These are phyloP conservation scores for Hycleus cichorii DNA, from an alignment of 1,140 invertebrate species.

Conservation along the genomic window DNA sequence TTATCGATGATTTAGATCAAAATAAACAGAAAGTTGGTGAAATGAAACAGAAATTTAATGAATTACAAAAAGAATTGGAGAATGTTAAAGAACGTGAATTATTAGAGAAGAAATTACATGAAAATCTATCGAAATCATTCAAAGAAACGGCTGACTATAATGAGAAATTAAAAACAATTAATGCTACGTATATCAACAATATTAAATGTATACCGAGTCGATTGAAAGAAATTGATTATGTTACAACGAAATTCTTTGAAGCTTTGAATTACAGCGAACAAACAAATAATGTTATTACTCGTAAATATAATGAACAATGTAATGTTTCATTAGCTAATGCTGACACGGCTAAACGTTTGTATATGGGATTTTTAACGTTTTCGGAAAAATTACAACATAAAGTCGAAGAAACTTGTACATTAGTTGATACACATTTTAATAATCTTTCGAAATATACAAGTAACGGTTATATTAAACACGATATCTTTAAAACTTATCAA, in stretches of 20 bases:
- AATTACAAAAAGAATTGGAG: not conserved
- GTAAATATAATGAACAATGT: not conserved
- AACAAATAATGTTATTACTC: not conserved
- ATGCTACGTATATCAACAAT: not conserved
- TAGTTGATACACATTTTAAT: too few relatives aligned
- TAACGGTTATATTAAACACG: too few relatives aligned
- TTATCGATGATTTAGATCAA: not conserved
- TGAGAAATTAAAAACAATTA: not conserved
- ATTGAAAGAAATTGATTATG: not conserved
- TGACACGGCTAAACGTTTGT: not conserved
- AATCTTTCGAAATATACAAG: too few relatives aligned
- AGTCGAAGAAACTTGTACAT: too few relatives aligned
- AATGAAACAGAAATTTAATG: not conserved
- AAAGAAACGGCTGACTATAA: not conserved
- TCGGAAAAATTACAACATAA: too few relatives aligned
- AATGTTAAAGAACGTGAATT: not conserved
- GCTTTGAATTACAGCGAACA: not conserved
- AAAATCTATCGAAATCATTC: not conserved
- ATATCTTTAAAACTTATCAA: too few relatives aligned
- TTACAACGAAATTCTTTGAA: not conserved
- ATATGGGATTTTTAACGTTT: too few relatives aligned
- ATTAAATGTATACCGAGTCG: slow-evolving; percentile 1
- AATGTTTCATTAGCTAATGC: not conserved
- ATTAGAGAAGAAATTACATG: not conserved
- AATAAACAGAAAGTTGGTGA: not conserved